Evolutionary conservation across 1,140 invertebrate genomes (phyloP).

Genomic region (Drosophila malerkotliana): DNA sequence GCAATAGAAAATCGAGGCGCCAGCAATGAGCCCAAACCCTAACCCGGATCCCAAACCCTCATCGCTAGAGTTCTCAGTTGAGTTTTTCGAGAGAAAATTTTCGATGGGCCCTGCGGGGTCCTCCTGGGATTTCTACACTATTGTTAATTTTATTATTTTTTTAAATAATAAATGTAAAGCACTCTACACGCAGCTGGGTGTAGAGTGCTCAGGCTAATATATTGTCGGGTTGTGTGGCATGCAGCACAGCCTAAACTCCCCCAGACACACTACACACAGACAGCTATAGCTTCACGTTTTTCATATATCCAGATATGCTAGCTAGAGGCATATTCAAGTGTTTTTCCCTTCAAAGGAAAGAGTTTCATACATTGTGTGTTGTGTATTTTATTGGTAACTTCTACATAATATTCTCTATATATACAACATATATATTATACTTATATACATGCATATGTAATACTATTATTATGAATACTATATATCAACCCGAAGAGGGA

Average conservation of each 20-base stretch:
- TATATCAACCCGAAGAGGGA: constrained; percentile 31
- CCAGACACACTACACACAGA: constrained; percentile 2
- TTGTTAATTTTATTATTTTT: constrained; percentile 36
- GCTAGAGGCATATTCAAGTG: constrained; percentile 26
- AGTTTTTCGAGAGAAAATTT: constrained; percentile 21
- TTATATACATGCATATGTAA: constrained; percentile 56
- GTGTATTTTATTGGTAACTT: constrained; percentile 73
- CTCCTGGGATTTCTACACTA: constrained; percentile 44
- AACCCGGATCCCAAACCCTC: background rate
- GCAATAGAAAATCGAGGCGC: constrained; percentile 42
- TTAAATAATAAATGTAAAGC: constrained; percentile 59
- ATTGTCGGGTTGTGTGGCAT: constrained; percentile 19
- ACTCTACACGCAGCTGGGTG: constrained; percentile 69
- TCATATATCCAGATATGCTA: constrained; percentile 22
- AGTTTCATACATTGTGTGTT: constrained; percentile 75
- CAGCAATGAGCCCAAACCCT: constrained; percentile 28
- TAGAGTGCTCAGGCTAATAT: constrained; percentile 53
- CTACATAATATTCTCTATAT: constrained; percentile 50
- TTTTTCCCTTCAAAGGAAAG: constrained; percentile 55
- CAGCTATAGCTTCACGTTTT: constrained; percentile 17
- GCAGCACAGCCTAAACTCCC: background rate
- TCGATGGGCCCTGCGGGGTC: constrained; percentile 18
- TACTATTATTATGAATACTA: constrained; percentile 55
- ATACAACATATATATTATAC: constrained; percentile 23
- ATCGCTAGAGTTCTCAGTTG: constrained; percentile 16